phyloP scores from a whole-genome alignment of 2,113 vertebrate species.

The Carettochelys insculpta region DNA sequence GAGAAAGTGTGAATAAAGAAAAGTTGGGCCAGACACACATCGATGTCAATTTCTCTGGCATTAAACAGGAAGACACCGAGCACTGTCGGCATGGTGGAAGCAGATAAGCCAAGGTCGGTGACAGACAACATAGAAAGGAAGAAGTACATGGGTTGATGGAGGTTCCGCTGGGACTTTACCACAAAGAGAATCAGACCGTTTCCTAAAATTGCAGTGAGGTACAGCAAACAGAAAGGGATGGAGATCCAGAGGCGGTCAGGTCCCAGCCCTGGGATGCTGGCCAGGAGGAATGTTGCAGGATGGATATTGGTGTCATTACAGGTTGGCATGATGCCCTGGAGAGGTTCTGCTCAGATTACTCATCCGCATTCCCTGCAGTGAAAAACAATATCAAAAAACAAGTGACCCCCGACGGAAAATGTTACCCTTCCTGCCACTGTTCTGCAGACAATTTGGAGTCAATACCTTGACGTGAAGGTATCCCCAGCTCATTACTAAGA shows the following conservation, averaged over 20 bases:
- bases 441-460: too few relatives aligned
- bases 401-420: too few relatives aligned
- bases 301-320: not conserved
- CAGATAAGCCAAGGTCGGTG: not conserved
- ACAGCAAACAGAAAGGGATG: slow-evolving; percentile 45
- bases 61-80: not conserved
- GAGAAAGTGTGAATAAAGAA: not conserved
- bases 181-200: slow-evolving; percentile 35
- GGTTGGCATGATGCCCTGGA: not conserved
- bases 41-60: not conserved
- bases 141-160: slow-evolving; percentile 24
- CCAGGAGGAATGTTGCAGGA: slow-evolving; percentile 17
- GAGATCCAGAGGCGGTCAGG: slow-evolving; percentile 9
- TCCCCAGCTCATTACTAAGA: too few relatives aligned
- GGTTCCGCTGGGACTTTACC: not conserved
- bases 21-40: not conserved
- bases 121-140: slow-evolving; percentile 48
- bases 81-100: not conserved
- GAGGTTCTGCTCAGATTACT: too few relatives aligned
- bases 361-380: too few relatives aligned
- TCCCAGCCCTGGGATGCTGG: slow-evolving; percentile 4
- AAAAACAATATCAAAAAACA: too few relatives aligned
- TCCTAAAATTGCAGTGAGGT: slow-evolving; percentile 39
- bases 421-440: too few relatives aligned
- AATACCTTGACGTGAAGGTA: too few relatives aligned